phyloP scores from a whole-genome alignment of 2,888 invertebrate genomes.

The Nebria brevicollis region DNA sequence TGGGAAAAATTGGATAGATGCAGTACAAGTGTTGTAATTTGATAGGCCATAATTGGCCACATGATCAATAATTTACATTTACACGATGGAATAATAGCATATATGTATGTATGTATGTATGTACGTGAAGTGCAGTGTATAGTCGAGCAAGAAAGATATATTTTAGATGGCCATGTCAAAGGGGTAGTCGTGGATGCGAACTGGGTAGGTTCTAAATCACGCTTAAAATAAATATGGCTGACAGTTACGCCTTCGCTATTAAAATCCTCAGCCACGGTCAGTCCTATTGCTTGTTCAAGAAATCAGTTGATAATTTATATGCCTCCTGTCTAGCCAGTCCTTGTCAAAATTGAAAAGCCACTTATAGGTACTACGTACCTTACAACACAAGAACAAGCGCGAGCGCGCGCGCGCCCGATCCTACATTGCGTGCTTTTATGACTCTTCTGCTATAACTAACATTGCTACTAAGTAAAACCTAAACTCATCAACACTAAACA shows the following conservation, averaged over 20 bases:
- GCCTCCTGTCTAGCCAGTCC: conserved; percentile 47
- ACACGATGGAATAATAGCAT: background rate
- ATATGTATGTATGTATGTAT: background rate
- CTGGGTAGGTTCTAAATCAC: conserved; percentile 58
- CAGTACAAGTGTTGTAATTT: background rate
- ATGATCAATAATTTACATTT: background rate
- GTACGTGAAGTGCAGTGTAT: background rate
- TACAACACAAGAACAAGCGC: background rate
- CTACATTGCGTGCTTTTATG: conserved; percentile 2
- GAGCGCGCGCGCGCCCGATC: background rate
- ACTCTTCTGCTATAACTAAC: conserved; percentile 10
- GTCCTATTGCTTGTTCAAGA: conserved; percentile 58
- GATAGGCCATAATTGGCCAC: background rate
- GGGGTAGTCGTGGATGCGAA: conserved; percentile 25
- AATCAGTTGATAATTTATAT: conserved; percentile 59
- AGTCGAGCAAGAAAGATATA: conserved; percentile 39
- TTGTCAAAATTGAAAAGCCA: conserved; percentile 43
- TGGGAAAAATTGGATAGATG: background rate
- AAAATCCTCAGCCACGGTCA: conserved; percentile 56
- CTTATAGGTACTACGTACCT: background rate
- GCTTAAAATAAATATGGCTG: conserved; percentile 62
- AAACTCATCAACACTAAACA: conserved; percentile 1
- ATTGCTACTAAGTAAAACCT: conserved; percentile 25
- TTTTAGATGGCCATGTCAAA: conserved; percentile 39
- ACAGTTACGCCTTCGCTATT: conserved; percentile 61